Evolutionary conservation across 1,140 invertebrate species (phyloP).

Genomic region (Drosophila dunni): DNA sequence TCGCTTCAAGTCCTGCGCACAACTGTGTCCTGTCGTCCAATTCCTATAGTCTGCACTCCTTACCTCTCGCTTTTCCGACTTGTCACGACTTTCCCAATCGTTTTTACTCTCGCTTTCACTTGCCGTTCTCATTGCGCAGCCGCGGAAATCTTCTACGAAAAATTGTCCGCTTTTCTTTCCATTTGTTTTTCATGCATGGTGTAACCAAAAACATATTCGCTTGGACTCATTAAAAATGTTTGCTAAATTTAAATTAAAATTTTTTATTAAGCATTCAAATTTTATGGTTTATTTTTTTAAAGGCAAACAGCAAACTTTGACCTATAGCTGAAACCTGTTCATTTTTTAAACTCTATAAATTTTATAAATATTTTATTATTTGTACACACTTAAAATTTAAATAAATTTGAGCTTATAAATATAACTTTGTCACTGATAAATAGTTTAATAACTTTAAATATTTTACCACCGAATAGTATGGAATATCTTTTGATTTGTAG

Average conservation of each 20-base stretch:
- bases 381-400: too few relatives aligned
- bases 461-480: too few relatives aligned
- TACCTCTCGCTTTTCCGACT: background rate
- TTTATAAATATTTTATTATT: too few relatives aligned
- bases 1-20: slow-evolving; percentile 66
- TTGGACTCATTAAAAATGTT: too few relatives aligned
- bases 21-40: slow-evolving; percentile 53
- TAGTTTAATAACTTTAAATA: too few relatives aligned
- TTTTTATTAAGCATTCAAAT: background rate
- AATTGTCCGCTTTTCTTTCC: slow-evolving; percentile 1
- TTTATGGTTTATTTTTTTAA: too few relatives aligned
- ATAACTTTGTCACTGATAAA: too few relatives aligned
- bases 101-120: slow-evolving; percentile 64
- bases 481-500: too few relatives aligned
- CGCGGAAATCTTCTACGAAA: slow-evolving; percentile 23
- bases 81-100: background rate
- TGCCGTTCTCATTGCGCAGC: slow-evolving; percentile 51
- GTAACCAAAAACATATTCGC: background rate
- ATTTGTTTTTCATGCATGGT: background rate
- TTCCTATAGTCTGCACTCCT: background rate
- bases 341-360: too few relatives aligned
- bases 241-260: background rate
- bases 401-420: too few relatives aligned
- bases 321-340: too few relatives aligned
- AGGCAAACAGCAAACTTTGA: too few relatives aligned